Percentiles rank a stretch among this genome's conserved stretches.
These are phyloP conservation scores for Xestia ashworthii DNA, from an alignment of 2,888 invertebrate genomes.

Conservation along the genomic window DNA sequence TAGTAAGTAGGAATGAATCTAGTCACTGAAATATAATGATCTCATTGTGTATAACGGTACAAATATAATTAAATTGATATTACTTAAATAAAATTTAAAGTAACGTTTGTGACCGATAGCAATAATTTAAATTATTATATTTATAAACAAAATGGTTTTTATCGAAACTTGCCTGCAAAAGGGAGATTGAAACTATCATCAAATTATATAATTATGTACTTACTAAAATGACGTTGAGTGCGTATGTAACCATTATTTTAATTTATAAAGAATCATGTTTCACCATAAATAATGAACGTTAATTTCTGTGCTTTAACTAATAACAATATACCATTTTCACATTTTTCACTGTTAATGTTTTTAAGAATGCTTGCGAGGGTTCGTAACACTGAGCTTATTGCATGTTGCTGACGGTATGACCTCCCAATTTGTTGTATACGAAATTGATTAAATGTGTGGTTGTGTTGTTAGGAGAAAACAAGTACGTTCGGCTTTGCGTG, in stretches of 20 bases:
- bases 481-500: slow-evolving; percentile 84
- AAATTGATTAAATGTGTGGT: slow-evolving; percentile 56
- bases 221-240: slow-evolving; percentile 12
- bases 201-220: background rate
- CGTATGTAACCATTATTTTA: slow-evolving; percentile 14
- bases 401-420: slow-evolving; percentile 56
- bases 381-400: slow-evolving; percentile 49
- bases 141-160: slow-evolving; percentile 18
- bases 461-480: slow-evolving; percentile 78
- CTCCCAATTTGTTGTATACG: slow-evolving; percentile 15
- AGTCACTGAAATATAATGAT: slow-evolving; percentile 66
- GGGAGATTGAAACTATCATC: slow-evolving; percentile 8
- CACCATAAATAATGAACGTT: slow-evolving; percentile 11
- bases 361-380: slow-evolving; percentile 46
- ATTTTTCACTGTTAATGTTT: slow-evolving; percentile 53
- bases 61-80: slow-evolving; percentile 32
- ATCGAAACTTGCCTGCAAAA: slow-evolving; percentile 31
- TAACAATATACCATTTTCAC: slow-evolving; percentile 51
- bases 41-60: slow-evolving; percentile 53
- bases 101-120: slow-evolving; percentile 45
- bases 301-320: slow-evolving; percentile 49
- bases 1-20: slow-evolving; percentile 62
- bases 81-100: slow-evolving; percentile 18
- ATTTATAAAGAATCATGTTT: slow-evolving; percentile 33
- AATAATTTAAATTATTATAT: slow-evolving; percentile 53